Percentiles rank a stretch among this genome's conserved stretches.
phyloP scores from a whole-genome alignment of 2,797 vertebrate genomes.

The Thamnophis elegans region DNA sequence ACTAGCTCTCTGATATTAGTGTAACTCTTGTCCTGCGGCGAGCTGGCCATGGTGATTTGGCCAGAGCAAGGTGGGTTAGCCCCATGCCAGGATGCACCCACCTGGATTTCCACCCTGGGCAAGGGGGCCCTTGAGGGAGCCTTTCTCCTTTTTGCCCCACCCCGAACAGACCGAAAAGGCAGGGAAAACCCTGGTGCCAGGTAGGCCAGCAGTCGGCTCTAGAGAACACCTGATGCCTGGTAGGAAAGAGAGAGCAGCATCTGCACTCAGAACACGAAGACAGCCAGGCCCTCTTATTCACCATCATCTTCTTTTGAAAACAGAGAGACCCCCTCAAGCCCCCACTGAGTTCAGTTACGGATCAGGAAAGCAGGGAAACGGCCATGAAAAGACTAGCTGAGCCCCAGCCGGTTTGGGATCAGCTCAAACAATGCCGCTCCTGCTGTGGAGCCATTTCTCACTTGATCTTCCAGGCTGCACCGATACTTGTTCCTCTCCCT shows the following conservation, averaged over 20 bases:
- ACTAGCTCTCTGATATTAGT: no score
- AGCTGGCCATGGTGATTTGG: no score
- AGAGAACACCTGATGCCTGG: not conserved
- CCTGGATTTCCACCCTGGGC: not conserved
- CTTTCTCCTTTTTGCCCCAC: not conserved
- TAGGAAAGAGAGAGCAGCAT: not conserved
- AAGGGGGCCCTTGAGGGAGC: not conserved
- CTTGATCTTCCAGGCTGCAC: not conserved
- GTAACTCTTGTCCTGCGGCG: not conserved
- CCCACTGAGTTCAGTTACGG: not conserved
- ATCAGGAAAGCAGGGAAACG: not conserved
- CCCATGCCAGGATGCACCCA: not conserved
- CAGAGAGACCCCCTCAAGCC: not conserved
- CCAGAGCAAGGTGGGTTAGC: no score
- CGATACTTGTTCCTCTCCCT: not conserved
- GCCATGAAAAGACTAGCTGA: not conserved
- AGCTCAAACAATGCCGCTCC: not conserved
- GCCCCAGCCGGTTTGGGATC: not conserved
- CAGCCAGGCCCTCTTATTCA: no score
- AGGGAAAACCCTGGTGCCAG: not conserved
- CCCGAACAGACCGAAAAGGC: not conserved
- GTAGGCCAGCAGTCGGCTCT: not conserved
- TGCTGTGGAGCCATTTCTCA: not conserved
- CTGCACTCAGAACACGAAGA: not conserved
- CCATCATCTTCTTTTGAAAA: not conserved